Conservation (phyloP, 2,797 vertebrate genomes). For the Cryptoprocta ferox region DNA sequence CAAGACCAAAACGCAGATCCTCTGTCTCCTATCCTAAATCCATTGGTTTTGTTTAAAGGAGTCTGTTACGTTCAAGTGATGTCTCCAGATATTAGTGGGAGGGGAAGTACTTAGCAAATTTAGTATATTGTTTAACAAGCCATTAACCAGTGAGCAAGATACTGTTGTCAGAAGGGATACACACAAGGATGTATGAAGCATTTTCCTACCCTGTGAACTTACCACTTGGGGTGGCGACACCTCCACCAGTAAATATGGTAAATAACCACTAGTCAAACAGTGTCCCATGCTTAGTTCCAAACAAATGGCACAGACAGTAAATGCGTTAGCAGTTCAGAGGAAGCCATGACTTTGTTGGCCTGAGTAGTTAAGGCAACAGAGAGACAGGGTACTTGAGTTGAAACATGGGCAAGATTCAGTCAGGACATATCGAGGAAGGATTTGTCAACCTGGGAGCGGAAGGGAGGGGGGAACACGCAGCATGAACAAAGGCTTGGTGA, state of each 20-base stretch:
- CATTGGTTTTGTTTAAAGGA: background rate
- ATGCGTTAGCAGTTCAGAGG: background rate
- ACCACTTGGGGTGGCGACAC: background rate
- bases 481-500: background rate
- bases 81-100: background rate
- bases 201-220: background rate
- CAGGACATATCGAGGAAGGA: background rate
- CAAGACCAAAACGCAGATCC: background rate
- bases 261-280: background rate
- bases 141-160: background rate
- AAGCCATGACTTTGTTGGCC: background rate
- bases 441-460: background rate
- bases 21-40: background rate
- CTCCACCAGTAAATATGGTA: background rate
- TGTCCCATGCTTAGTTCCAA: background rate
- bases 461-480: background rate
- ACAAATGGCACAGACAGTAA: background rate
- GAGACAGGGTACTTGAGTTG: background rate
- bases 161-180: background rate
- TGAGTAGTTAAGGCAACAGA: background rate
- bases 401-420: background rate
- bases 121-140: conserved; percentile 22
- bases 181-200: background rate
- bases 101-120: background rate
- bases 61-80: background rate